Percentiles rank a stretch among this genome's conserved stretches.
Conservation (phyloP, 2,113 vertebrate genomes). For the Tympanuchus pallidicinctus region DNA sequence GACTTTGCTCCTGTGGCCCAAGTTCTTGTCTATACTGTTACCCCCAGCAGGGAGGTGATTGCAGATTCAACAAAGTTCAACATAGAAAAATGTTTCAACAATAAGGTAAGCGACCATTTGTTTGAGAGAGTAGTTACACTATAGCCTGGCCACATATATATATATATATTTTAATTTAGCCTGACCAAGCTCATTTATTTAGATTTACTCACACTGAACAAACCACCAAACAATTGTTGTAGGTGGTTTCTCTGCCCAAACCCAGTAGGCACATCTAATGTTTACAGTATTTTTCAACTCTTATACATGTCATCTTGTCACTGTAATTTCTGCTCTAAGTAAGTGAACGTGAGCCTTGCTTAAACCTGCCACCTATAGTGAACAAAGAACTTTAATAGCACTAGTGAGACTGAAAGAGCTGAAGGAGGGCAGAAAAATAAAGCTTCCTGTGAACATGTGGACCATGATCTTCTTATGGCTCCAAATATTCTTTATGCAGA, state of each 20-base stretch:
- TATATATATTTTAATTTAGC: background rate
- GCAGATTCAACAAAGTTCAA: constrained; percentile 84
- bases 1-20: constrained; percentile 83
- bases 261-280: background rate
- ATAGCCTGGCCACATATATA: background rate
- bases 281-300: background rate
- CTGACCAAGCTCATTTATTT: background rate
- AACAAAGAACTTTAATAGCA: background rate
- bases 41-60: constrained; percentile 80
- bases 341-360: background rate
- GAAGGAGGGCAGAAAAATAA: background rate
- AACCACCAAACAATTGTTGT: background rate
- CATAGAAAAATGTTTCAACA: constrained; percentile 82
- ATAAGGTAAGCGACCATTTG: constrained; percentile 80
- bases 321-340: background rate
- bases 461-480: background rate
- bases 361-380: background rate
- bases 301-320: background rate
- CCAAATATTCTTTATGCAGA: background rate
- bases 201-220: background rate
- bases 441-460: background rate
- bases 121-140: background rate
- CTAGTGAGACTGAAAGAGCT: background rate
- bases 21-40: constrained; percentile 82
- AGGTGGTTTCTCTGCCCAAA: background rate